Conservation (phyloP, 2,888 invertebrate genomes). For the Drosophila histrio region DNA sequence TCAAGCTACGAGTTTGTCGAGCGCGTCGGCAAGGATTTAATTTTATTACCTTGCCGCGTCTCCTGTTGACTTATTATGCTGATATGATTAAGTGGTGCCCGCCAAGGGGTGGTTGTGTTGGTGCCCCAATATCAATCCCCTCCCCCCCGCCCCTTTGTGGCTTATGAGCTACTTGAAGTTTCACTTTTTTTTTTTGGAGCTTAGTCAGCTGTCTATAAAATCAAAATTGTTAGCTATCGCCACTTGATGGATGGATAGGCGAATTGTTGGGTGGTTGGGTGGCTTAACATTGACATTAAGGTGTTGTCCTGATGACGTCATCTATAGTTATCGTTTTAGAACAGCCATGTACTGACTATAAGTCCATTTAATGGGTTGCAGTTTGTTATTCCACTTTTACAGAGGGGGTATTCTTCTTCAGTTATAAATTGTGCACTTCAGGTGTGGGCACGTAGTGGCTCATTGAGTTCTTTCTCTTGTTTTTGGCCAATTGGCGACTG, state of each 20-base stretch:
- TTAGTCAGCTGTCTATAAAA: conserved; percentile 34
- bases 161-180: conserved; percentile 29
- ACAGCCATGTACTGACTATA: neutral
- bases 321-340: conserved; percentile 11
- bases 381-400: neutral
- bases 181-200: conserved; percentile 18
- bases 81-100: conserved; percentile 74
- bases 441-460: too few relatives aligned
- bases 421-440: too few relatives aligned
- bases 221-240: conserved; percentile 26
- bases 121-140: neutral
- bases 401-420: too few relatives aligned
- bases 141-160: neutral
- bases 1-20: conserved; percentile 16
- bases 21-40: conserved; percentile 74
- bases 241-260: conserved; percentile 25
- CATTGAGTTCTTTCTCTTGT: too few relatives aligned
- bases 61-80: conserved; percentile 75
- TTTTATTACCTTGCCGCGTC: conserved; percentile 68
- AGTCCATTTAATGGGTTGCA: neutral
- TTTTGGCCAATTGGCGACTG: too few relatives aligned
- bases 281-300: neutral
- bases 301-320: neutral
- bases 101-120: neutral
- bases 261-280: neutral